Evolutionary conservation across 2,888 invertebrate species (phyloP), one percentile per base, ranked within the genome.

Genomic region (Agriopis leucophaearia): DNA sequence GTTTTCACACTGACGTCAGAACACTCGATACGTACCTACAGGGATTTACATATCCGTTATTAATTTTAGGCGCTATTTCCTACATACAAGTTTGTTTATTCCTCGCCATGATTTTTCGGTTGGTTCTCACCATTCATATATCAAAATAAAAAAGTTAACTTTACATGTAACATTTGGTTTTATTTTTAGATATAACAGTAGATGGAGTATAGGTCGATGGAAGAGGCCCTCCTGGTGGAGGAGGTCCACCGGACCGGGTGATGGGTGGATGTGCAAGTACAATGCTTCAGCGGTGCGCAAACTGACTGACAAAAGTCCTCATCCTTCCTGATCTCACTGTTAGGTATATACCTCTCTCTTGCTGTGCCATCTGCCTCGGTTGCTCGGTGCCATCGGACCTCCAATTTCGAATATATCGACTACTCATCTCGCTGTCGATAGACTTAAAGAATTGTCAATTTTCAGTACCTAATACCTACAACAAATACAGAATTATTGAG

Each of bases 1-100:
- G 13, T 16, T 40, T 15, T 40, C 48, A 13, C 48, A 35, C 18
- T 65, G 54, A 57, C 50, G 51, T 64, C 59, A 59, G 45, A 42
- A 40, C 42, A 56, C 44, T 42, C 55, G 18, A 3, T 2, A 15
- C 38, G 10, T 16, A 36, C 35, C 10, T 4, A 15, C 52, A 8
- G 38, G 52, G 16, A 52, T 52, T 52, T 52, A 36, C 52, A 52
- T 52, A 52, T 38, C 9, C 4, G 15, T n/a, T 44, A 13, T 44
- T 44, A 2, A 44, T n/a, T 13, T 27, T 27, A 27, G 27, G 27
- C 27, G 27, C 27, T 27, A 27, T 27, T 27, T 27, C 27, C 5
- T 27, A 27, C 5, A 5, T 27, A n/a, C 3, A 27, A 27, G 18
- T 27, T 27, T 27, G 27, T 27, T 27, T 7, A 44, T 44, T 48